Base-by-base conservation (phyloP, 2,113 vertebrate species). In the Choloepus hoffmanni region DNA sequence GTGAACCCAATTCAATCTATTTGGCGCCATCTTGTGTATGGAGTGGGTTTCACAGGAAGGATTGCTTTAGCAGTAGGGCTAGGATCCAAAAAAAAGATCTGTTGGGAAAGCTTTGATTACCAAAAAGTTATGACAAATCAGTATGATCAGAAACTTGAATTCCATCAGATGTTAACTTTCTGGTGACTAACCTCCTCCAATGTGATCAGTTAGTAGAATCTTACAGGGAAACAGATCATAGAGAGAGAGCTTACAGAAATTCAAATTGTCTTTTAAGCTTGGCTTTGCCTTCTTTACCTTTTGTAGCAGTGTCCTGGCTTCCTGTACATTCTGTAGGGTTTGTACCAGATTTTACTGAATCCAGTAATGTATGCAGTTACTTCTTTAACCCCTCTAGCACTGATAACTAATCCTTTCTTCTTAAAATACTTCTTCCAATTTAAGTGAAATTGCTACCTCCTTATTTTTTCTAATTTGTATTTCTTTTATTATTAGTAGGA, bases 1-100 rank as follows among this genome's bases (percentile, higher is more conserved):
- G 1, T 76, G 33, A 82, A 86, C 53, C 9, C 36, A 83, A 43
- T 78, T 48, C 78, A 96, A 33, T 95, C 95, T 94, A 62, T 72
- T 77, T 94, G 89, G 91, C 55, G 70, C 95, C 95, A 92, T 73
- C 97, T 96, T 87, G 94, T 96, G 93, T 84, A 53, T 84, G 13
- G 26, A 81, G 23, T 89, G 72, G 24, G 24, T 78, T 84, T 85
- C 92, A 89, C 85, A 91, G 73, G 60, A 92, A 76, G 58, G 45
- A 30, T 36, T 58, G 21, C 26, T 62, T 67, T 28, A 12, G 10
- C 11, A 0, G 67, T n/a, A 15, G 45, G 14, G 5, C 5, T 50
- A 6, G 1, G 16, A 4, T 36, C 58, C 26, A n/a, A 60, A 84
- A 79, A 48, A 55, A 21, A 60, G 58, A 60, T 74, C 1, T 5